Percentiles rank a stretch among this genome's conserved stretches.
These are phyloP conservation scores for Loripinus fragilis DNA, from an alignment of 2,888 invertebrate species.

Conservation along the genomic window DNA sequence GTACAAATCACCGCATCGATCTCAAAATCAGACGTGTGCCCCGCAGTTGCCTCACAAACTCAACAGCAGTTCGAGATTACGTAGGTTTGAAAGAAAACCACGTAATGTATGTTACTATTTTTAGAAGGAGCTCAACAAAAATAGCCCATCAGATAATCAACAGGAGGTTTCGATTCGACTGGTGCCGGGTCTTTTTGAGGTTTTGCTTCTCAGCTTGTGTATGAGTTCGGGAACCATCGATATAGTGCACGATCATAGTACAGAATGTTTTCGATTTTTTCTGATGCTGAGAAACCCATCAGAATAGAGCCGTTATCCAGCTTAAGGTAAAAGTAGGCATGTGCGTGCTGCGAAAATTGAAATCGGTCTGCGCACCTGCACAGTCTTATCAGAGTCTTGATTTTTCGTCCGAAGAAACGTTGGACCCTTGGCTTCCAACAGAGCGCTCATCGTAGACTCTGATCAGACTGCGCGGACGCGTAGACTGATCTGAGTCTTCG, in stretches of 20 bases:
- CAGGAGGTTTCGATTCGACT: conserved; percentile 2
- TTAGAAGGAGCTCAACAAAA: conserved; percentile 2
- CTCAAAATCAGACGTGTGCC: background rate
- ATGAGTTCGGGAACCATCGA: background rate
- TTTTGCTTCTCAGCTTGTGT: background rate
- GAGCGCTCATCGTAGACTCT: no score
- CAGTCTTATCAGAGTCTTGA: no score
- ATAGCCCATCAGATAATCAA: background rate
- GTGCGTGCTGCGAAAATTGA: no score
- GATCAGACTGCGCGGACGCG: no score
- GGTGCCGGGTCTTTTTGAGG: background rate
- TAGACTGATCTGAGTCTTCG: no score
- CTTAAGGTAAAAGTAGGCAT: no score
- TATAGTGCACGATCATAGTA: background rate
- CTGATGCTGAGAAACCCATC: no score
- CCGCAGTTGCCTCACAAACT: background rate
- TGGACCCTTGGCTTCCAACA: no score
- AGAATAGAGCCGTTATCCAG: no score
- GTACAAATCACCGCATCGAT: background rate
- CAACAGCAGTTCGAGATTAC: background rate
- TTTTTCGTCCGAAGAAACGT: no score
- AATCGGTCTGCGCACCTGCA: no score
- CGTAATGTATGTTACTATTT: conserved; percentile 9
- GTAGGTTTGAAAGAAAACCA: conserved; percentile 11
- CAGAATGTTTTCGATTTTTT: background rate